Evolutionary conservation across 2,888 invertebrate genomes (phyloP).

Genomic region (Troides helena): DNA sequence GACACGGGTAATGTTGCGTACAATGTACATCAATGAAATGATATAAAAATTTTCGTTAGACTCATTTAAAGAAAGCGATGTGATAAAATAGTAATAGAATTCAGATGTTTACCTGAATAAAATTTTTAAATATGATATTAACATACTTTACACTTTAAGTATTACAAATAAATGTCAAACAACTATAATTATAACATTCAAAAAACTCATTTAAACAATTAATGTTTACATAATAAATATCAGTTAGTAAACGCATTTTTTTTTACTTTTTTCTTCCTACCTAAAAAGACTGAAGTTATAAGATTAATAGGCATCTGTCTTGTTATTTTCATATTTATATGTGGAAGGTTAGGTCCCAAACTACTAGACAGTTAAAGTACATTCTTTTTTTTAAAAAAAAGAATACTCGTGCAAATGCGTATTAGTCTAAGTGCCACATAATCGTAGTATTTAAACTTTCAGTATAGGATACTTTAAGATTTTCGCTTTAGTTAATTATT

Average conservation of each 20-base stretch:
- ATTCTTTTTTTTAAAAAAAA: too few species aligned
- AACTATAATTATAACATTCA: not conserved
- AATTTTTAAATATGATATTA: not conserved
- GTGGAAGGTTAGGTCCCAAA: too few species aligned
- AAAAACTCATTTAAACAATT: not conserved
- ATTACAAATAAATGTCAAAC: conserved; percentile 1
- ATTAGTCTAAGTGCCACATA: too few species aligned
- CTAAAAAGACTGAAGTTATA: too few species aligned
- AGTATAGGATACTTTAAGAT: too few species aligned
- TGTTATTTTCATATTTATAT: too few species aligned
- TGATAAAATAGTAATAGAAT: not conserved
- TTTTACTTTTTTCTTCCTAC: not conserved
- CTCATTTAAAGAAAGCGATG: not conserved
- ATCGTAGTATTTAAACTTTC: too few species aligned
- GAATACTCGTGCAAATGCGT: too few species aligned
- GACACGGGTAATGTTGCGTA: conserved; percentile 20
- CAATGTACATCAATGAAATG: not conserved
- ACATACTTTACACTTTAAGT: not conserved
- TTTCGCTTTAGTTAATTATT: too few species aligned
- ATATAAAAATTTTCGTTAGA: not conserved
- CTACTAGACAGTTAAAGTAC: too few species aligned
- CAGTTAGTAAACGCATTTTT: not conserved
- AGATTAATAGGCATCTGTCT: too few species aligned
- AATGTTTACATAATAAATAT: not conserved
- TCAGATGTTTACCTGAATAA: not conserved